These are phyloP conservation scores for Agonopterix arenella DNA, from an alignment of 2,888 invertebrate species.

Conservation along the genomic window DNA sequence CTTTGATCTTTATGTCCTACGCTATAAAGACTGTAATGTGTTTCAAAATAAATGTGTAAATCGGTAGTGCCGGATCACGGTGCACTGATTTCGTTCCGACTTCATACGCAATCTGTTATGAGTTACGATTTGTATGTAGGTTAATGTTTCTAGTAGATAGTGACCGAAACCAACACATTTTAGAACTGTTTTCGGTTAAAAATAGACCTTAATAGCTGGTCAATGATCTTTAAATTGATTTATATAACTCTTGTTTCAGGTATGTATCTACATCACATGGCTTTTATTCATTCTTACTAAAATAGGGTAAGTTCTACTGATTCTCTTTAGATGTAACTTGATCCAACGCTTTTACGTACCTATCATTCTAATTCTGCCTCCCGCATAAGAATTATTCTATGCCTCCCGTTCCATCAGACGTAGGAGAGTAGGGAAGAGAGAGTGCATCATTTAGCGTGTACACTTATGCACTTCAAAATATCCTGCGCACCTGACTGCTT, in stretches of 20 bases:
- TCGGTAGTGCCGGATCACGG: constrained; percentile 28
- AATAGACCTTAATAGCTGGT: neutral
- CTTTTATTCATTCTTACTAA: neutral
- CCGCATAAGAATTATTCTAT: accelerated
- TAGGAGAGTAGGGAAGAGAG: no score
- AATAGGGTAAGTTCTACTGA: neutral
- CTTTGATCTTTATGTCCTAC: constrained; percentile 27
- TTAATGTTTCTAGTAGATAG: constrained; percentile 54
- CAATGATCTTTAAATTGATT: constrained; percentile 15
- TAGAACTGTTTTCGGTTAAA: neutral
- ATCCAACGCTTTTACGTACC: no score
- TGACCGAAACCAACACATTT: constrained; percentile 14
- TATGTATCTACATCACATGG: constrained; percentile 21
- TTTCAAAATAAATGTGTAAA: constrained; percentile 16
- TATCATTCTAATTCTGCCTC: no score
- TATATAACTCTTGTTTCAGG: constrained; percentile 40
- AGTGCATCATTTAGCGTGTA: no score
- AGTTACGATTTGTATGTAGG: constrained; percentile 57
- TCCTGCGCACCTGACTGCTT: no score
- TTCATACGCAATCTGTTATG: constrained; percentile 52
- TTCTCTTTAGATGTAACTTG: no score
- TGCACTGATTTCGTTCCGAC: constrained; percentile 50
- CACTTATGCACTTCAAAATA: no score
- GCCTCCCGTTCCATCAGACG: no score
- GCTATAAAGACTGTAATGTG: constrained; percentile 39